phyloP scores from a whole-genome alignment of 2,888 invertebrate genomes.

The Hoplodrina ambigua region DNA sequence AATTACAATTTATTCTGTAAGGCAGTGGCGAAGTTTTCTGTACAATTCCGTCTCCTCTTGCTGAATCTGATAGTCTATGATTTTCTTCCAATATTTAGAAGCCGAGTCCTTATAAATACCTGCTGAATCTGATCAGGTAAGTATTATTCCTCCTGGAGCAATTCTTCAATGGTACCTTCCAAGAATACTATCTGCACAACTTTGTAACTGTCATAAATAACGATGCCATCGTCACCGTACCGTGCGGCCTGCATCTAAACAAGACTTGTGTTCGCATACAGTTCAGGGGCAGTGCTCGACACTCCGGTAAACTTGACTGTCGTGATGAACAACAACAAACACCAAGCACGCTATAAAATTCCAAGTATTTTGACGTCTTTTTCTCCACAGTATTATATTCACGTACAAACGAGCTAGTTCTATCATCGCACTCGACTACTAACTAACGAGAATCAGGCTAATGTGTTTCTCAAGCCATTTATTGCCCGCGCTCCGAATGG shows the following conservation, averaged over 20 bases:
- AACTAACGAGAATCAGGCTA: constrained; percentile 56
- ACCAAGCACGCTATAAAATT: constrained; percentile 10
- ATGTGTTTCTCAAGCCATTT: constrained; percentile 56
- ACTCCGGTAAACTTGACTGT: constrained; percentile 1
- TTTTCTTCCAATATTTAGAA: no score
- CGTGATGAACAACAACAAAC: constrained; percentile 16
- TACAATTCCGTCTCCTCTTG: background rate
- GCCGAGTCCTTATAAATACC: no score
- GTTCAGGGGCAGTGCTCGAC: background rate
- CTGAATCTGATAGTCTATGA: background rate
- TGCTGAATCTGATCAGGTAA: no score
- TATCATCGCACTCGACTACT: constrained; percentile 41
- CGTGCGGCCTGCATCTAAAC: no score
- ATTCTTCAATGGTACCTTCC: background rate
- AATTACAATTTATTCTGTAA: background rate
- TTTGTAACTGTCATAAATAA: no score
- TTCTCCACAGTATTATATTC: constrained; percentile 28
- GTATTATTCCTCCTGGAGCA: background rate
- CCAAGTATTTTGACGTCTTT: constrained; percentile 16
- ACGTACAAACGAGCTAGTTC: constrained; percentile 26
- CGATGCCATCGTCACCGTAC: no score
- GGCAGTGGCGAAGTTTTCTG: background rate
- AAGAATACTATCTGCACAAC: background rate
- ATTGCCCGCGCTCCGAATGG: constrained; percentile 37
- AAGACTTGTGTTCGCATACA: background rate